Conservation (phyloP, 1,140 invertebrate genomes). For the Conus ventricosus region DNA sequence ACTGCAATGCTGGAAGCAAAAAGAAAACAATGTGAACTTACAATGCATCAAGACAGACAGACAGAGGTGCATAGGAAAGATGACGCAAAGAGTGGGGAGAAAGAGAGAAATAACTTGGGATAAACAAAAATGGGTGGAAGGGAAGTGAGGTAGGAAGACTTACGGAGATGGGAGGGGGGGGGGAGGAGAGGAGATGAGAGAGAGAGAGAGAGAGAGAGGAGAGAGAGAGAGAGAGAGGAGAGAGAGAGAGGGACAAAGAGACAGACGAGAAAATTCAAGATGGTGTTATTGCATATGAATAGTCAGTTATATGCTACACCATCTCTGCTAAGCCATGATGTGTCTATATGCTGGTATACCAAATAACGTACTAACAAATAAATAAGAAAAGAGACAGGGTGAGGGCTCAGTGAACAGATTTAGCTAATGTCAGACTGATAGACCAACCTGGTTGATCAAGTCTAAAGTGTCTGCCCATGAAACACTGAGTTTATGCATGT, state of each 20-base stretch:
- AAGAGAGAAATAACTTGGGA: not conserved
- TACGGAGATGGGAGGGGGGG: not conserved
- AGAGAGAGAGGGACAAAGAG: not conserved
- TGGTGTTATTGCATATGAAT: too few species aligned
- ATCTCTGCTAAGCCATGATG: too few species aligned
- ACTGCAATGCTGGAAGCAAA: slow-evolving; percentile 84
- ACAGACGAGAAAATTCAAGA: not conserved
- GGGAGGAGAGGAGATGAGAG: not conserved
- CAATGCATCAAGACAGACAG: not conserved
- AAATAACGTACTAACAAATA: too few species aligned
- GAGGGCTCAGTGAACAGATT: too few species aligned
- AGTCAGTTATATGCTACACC: not conserved
- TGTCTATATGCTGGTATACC: too few species aligned
- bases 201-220: slow-evolving; percentile 11
- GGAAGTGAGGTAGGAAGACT: not conserved
- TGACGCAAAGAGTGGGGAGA: not conserved
- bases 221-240: slow-evolving; percentile 7
- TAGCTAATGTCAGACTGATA: too few species aligned
- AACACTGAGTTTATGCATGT: too few species aligned
- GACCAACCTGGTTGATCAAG: too few species aligned
- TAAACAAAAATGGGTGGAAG: too few species aligned
- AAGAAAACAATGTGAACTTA: not conserved
- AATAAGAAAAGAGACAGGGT: too few species aligned
- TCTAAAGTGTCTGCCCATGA: too few species aligned
- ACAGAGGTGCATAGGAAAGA: not conserved